Conservation (phyloP, 2,797 vertebrate species). For the Acanthopagrus latus region DNA sequence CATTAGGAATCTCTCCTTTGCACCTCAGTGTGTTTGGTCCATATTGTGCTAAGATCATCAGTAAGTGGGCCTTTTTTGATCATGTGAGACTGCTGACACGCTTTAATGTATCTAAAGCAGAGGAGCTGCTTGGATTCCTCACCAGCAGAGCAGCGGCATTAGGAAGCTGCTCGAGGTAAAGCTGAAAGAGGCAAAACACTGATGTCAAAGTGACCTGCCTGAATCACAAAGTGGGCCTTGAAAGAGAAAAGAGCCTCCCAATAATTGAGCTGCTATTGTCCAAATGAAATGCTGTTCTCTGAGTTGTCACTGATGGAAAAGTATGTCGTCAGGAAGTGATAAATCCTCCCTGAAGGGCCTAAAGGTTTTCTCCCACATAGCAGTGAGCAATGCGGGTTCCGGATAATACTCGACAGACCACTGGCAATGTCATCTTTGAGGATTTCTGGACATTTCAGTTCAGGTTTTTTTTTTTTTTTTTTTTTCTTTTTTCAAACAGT, state of each 20-base stretch:
- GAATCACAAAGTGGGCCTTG: slow-evolving; percentile 1
- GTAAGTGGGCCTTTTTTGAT: slow-evolving; percentile 12
- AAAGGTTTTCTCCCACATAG: background rate
- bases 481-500: slow-evolving; percentile 10
- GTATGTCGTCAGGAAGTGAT: background rate
- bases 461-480: slow-evolving; percentile 31
- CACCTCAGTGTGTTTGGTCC: slow-evolving; percentile 22
- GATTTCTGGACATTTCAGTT: slow-evolving; percentile 15
- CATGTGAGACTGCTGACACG: background rate
- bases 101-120: background rate
- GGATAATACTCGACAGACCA: slow-evolving; percentile 21
- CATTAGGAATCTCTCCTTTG: slow-evolving; percentile 33
- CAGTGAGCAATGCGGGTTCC: background rate
- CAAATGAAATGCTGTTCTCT: slow-evolving; percentile 32
- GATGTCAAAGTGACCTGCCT: slow-evolving; percentile 1
- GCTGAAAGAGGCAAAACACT: slow-evolving; percentile 22
- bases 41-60: slow-evolving; percentile 29
- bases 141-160: background rate
- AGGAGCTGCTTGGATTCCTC: background rate
- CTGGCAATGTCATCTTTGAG: slow-evolving; percentile 10
- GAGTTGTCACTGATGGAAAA: slow-evolving; percentile 36
- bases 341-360: background rate
- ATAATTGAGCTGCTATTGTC: slow-evolving; percentile 30
- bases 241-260: background rate
- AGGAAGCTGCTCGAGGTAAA: slow-evolving; percentile 21